Evolutionary conservation across 1,140 invertebrate genomes (phyloP).

Genomic region (Apocrypta bakeri): DNA sequence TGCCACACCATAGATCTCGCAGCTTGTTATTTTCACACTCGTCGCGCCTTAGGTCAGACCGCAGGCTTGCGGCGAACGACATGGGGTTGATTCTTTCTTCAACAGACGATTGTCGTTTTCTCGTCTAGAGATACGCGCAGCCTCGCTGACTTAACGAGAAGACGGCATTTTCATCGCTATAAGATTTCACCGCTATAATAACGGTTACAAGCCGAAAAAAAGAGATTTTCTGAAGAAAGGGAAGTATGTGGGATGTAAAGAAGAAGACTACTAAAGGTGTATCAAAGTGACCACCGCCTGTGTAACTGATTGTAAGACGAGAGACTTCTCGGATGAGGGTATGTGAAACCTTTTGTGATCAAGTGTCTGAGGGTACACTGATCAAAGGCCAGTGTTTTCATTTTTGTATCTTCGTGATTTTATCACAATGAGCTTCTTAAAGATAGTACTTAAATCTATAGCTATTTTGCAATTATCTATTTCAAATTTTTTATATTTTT

Average conservation of each 20-base stretch:
- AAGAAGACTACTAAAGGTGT: constrained; percentile 43
- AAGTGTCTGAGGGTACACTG: not conserved
- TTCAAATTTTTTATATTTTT: too few species aligned
- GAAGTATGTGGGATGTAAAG: not conserved
- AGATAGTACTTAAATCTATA: too few species aligned
- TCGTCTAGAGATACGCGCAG: not conserved
- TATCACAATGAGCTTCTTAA: too few species aligned
- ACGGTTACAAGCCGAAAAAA: constrained; percentile 1
- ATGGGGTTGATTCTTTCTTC: constrained; percentile 10
- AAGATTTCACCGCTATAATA: not conserved
- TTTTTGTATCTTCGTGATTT: not conserved
- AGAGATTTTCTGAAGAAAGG: constrained; percentile 55
- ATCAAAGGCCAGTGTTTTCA: not conserved
- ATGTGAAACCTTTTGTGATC: constrained; percentile 49
- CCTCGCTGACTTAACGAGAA: constrained; percentile 62
- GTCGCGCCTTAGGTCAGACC: constrained; percentile 51
- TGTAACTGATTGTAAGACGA: constrained; percentile 60
- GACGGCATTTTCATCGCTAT: constrained; percentile 4
- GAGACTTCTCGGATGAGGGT: constrained; percentile 46
- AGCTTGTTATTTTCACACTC: constrained; percentile 68
- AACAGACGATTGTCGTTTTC: constrained; percentile 12
- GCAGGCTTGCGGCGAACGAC: constrained; percentile 21
- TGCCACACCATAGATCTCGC: constrained; percentile 24
- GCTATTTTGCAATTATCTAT: too few species aligned
- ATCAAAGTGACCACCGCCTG: constrained; percentile 67